Evolutionary conservation across 2,113 vertebrate species (phyloP), one percentile per base, ranked within the genome.

Genomic region (Thunnus thynnus): DNA sequence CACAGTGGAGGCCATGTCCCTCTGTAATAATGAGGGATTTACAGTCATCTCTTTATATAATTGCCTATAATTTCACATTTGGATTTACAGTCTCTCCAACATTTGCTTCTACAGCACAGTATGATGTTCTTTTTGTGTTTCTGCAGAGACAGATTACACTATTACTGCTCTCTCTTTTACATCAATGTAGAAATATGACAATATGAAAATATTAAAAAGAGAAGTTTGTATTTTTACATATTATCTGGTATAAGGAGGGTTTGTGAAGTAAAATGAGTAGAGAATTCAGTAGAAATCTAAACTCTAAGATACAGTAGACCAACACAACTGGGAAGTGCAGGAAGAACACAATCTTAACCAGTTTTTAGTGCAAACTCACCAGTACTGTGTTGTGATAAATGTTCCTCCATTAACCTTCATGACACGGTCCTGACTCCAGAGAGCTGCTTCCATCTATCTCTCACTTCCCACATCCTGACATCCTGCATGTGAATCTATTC

Each of bases 391-490:
- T 22, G 14, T 89, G 89, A 91, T 87, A 48, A 83, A 92, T 82
- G 78, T 2, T 68, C 71, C 66, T 76, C 86, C 86, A 89, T 89
- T 89, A 87, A 86, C 92, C 89, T 88, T 78, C 79, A 44, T 76
- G 81, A 84, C 87, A 30, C 22, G 67, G 80, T 78, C 86, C 63
- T 46, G 84, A 90, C 86, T 79, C 82, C 10, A 25, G 41, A 85
- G 80, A 72, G 78, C 82, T 47, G 66, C 85, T 50, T 63, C 85
- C 82, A 91, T 92, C 82, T 12, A 20, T 84, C 77, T 83, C 78
- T 69, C 72, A 48, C 70, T 27, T 64, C 83, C 77, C 80, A 69
- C 87, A 58, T 64, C 44, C 78, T 75, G 52, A 86, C 68, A 32
- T 74, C 85, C 68, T 27, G 14, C 11, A 10, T 54, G 44, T 25